Conservation (phyloP, 1,140 invertebrate species). For the Rhizoglyphus robini region DNA sequence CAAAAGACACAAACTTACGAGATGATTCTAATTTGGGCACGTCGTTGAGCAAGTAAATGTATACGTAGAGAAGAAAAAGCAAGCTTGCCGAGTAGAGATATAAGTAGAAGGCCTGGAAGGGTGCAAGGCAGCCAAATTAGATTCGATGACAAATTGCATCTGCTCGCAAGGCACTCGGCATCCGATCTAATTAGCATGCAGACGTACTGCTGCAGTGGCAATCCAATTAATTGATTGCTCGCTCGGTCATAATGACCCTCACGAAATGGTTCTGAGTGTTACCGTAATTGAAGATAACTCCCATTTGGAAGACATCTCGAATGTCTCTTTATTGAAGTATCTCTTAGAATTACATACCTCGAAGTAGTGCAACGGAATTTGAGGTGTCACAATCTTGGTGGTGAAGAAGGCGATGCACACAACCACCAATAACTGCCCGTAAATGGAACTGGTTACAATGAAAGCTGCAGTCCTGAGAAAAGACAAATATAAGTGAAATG, state of each 20-base stretch:
- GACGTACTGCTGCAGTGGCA: no score
- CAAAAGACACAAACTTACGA: conserved; percentile 21
- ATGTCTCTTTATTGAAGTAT: no score
- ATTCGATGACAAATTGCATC: no score
- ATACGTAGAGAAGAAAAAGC: conserved; percentile 86
- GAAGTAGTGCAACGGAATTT: conserved; percentile 66
- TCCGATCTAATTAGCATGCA: no score
- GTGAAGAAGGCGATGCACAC: conserved; percentile 81
- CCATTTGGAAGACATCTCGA: no score
- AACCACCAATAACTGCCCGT: conserved; percentile 76
- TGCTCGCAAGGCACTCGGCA: no score
- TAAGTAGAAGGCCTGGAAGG: conserved; percentile 79
- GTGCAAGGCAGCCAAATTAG: no score
- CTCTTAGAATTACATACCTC: conserved; percentile 49
- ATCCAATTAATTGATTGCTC: no score
- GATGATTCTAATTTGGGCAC: conserved; percentile 41
- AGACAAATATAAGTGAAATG: background rate
- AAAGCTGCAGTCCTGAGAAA: conserved; percentile 71
- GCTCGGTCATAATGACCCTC: no score
- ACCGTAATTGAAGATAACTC: no score
- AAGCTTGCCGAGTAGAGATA: conserved; percentile 90
- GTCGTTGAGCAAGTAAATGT: conserved; percentile 86
- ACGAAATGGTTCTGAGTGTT: no score
- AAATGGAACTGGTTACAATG: conserved; percentile 77
- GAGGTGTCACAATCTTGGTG: conserved; percentile 79